Conservation (phyloP, 1,140 invertebrate species). For the Leguminivora glycinivorella region DNA sequence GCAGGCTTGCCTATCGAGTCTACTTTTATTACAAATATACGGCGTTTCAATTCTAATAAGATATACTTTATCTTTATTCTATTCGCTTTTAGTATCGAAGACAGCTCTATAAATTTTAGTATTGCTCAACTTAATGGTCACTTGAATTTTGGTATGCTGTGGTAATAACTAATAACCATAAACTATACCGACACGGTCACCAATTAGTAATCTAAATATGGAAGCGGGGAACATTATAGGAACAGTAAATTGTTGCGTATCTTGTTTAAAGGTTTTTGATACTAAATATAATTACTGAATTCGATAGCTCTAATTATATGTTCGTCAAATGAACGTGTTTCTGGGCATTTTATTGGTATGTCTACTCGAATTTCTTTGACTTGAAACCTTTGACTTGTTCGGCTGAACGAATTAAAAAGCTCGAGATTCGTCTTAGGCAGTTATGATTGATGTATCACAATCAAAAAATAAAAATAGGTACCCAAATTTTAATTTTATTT, state of each 20-base stretch:
- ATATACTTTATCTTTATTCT: constrained; percentile 18
- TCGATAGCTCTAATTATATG: neutral
- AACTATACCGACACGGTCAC: constrained; percentile 9
- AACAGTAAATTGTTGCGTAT: constrained; percentile 8
- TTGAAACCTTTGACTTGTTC: neutral
- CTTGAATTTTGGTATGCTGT: neutral
- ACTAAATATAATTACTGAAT: neutral
- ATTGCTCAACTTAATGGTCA: constrained; percentile 19
- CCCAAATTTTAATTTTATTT: too few species aligned
- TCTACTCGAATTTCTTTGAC: neutral
- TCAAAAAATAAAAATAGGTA: too few species aligned
- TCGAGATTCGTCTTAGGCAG: too few species aligned
- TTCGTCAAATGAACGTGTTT: neutral
- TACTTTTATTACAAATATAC: neutral
- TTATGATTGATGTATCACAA: too few species aligned
- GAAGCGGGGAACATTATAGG: neutral
- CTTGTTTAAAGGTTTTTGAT: constrained; percentile 2
- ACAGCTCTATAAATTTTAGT: neutral
- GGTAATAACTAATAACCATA: constrained; percentile 8
- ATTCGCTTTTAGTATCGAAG: constrained; percentile 2
- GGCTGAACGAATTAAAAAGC: too few species aligned
- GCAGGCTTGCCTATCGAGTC: neutral
- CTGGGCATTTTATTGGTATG: too few species aligned
- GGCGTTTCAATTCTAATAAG: neutral
- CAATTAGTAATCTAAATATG: constrained; percentile 28